Conservation (phyloP, 2,113 vertebrate genomes). For the Gobio gobio region DNA sequence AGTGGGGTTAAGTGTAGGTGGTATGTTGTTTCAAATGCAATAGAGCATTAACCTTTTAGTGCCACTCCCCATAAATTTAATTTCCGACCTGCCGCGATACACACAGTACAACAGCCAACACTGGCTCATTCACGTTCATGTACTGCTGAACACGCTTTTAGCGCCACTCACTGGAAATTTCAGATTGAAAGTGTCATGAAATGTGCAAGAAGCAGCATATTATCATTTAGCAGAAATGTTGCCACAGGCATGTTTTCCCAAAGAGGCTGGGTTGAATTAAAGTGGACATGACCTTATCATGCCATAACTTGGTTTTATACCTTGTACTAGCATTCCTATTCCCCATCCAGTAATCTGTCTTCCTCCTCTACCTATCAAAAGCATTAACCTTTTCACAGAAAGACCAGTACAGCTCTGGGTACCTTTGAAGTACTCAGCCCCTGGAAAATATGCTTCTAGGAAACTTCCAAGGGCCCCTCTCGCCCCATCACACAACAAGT, state of each 20-base stretch:
- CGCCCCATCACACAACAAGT: constrained; percentile 36
- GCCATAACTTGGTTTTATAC: constrained; percentile 25
- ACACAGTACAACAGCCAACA: neutral
- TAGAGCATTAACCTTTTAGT: neutral
- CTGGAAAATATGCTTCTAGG: constrained; percentile 54
- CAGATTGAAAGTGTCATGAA: neutral
- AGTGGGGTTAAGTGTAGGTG: neutral
- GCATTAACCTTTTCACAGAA: constrained; percentile 68
- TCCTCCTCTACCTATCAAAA: constrained; percentile 48
- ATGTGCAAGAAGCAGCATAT: neutral
- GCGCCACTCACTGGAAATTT: neutral
- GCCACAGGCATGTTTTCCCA: neutral
- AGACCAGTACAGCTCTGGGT: constrained; percentile 56
- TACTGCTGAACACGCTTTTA: neutral
- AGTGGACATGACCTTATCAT: constrained; percentile 53
- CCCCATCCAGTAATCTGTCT: constrained; percentile 56
- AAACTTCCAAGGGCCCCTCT: constrained; percentile 44
- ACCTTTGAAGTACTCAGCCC: constrained; percentile 53
- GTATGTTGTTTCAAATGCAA: neutral
- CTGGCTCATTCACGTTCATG: neutral
- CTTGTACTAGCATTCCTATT: constrained; percentile 46
- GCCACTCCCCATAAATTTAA: neutral
- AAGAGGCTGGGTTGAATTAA: constrained; percentile 30
- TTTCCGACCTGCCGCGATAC: neutral
- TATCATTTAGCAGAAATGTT: neutral